Conservation (phyloP, 2,888 invertebrate species). For the Nomada lathburiana region DNA sequence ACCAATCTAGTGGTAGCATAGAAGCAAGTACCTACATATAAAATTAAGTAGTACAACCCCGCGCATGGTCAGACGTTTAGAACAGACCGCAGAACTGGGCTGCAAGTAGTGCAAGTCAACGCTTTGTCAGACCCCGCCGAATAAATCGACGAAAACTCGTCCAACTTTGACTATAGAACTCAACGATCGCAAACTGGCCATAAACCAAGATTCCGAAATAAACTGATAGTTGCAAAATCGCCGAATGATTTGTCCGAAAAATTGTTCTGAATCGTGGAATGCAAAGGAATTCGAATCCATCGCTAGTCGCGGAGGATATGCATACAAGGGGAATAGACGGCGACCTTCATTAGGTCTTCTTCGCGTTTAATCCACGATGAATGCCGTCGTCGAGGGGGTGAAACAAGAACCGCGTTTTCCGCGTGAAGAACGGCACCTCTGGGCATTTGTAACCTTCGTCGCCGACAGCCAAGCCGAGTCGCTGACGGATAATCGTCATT, state of each 20-base stretch:
- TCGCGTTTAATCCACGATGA: slow-evolving; percentile 76
- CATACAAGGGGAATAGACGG: slow-evolving; percentile 51
- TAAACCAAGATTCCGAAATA: too few relatives aligned
- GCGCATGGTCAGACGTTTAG: not conserved
- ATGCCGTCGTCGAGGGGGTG: slow-evolving; percentile 61
- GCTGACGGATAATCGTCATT: slow-evolving; percentile 68
- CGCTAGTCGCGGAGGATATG: not conserved
- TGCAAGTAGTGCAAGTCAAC: not conserved
- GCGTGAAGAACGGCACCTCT: slow-evolving; percentile 35
- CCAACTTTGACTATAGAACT: too few relatives aligned
- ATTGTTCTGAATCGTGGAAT: slow-evolving; percentile 1
- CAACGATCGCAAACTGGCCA: too few relatives aligned
- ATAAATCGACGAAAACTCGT: not conserved
- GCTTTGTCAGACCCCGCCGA: not conserved
- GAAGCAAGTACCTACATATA: too few relatives aligned
- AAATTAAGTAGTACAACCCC: not conserved
- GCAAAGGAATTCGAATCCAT: not conserved
- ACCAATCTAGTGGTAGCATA: too few relatives aligned
- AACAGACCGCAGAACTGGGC: too few relatives aligned
- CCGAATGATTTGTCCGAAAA: not conserved
- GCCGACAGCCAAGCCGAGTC: slow-evolving; percentile 40
- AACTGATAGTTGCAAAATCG: too few relatives aligned
- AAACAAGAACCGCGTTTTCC: slow-evolving; percentile 44
- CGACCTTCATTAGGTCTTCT: slow-evolving; percentile 73
- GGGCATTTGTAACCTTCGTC: slow-evolving; percentile 64